A percentile compares a stretch with the other conserved stretches of the same genome.
phyloP scores from a whole-genome alignment of 2,113 vertebrate genomes.

The Symphodus melops region DNA sequence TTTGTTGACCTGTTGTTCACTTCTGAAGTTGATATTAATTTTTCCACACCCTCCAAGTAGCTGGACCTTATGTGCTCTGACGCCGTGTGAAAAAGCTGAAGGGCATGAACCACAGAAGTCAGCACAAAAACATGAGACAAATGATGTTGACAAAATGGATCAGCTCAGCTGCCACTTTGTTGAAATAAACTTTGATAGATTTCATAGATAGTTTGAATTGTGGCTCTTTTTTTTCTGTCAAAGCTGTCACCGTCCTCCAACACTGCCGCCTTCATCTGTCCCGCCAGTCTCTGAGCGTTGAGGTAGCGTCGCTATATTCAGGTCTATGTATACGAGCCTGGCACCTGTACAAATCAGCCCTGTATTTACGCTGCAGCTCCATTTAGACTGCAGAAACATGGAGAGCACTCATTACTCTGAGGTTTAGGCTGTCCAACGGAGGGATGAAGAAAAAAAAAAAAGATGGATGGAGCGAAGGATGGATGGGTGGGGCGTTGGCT shows the following conservation, averaged over 20 bases:
- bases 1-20: conserved; percentile 20
- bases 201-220: conserved; percentile 52
- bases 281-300: conserved; percentile 33
- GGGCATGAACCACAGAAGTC: conserved; percentile 21
- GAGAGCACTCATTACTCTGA: conserved; percentile 83
- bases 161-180: conserved; percentile 47
- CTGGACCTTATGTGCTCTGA: conserved; percentile 4
- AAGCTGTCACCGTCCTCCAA: conserved; percentile 19
- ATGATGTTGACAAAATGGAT: conserved; percentile 58
- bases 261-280: background rate
- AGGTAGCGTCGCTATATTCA: conserved; percentile 42
- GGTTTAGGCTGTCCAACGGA: conserved; percentile 70
- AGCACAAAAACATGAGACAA: conserved; percentile 49
- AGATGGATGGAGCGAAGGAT: conserved; percentile 43
- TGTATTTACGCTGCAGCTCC: conserved; percentile 73
- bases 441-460: conserved; percentile 51
- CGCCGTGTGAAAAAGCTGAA: conserved; percentile 5
- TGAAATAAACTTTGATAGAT: conserved; percentile 55
- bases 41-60: conserved; percentile 5
- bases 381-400: conserved; percentile 72
- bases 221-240: conserved; percentile 46
- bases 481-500: conserved; percentile 64
- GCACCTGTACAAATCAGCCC: conserved; percentile 70
- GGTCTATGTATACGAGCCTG: conserved; percentile 55
- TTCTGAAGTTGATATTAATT: conserved; percentile 17